These are phyloP conservation scores for Limnothrissa miodon DNA, from an alignment of 2,113 vertebrate genomes.

Conservation along the genomic window DNA sequence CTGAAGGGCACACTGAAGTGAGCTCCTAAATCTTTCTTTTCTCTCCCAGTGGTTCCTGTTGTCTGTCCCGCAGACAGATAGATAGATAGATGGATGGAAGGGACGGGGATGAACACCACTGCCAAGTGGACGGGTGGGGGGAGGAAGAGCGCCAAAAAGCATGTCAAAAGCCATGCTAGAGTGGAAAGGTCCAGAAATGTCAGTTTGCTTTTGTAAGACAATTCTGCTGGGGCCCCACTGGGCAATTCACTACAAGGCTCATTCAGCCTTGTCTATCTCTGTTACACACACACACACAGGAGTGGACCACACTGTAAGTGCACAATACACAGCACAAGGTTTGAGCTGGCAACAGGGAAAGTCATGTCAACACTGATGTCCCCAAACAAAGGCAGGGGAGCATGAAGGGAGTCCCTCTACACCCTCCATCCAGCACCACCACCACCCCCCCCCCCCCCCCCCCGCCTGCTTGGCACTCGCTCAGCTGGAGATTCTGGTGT, in stretches of 20 bases:
- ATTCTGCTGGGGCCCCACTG: not conserved
- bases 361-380: slow-evolving; percentile 24
- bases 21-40: not conserved
- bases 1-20: not conserved
- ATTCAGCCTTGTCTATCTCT: not conserved
- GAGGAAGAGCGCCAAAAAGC: not conserved
- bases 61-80: not conserved
- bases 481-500: not conserved
- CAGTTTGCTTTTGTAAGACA: slow-evolving; percentile 7
- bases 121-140: slow-evolving; percentile 10
- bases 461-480: slow-evolving; percentile 12
- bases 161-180: slow-evolving; percentile 10
- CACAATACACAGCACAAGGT: not conserved
- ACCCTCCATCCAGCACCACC: not conserved
- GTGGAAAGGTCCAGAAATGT: slow-evolving; percentile 11
- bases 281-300: not conserved
- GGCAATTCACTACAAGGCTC: slow-evolving; percentile 1
- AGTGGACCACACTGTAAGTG: not conserved
- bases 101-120: not conserved
- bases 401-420: slow-evolving; percentile 4
- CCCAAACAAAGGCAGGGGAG: slow-evolving; percentile 24
- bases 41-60: not conserved
- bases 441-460: not conserved
- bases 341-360: slow-evolving; percentile 5
- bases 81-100: too few species aligned